A percentile compares a stretch with the other conserved stretches of the same genome.
These are phyloP conservation scores for Notechis scutatus DNA, from an alignment of 2,113 vertebrate species.

Conservation along the genomic window DNA sequence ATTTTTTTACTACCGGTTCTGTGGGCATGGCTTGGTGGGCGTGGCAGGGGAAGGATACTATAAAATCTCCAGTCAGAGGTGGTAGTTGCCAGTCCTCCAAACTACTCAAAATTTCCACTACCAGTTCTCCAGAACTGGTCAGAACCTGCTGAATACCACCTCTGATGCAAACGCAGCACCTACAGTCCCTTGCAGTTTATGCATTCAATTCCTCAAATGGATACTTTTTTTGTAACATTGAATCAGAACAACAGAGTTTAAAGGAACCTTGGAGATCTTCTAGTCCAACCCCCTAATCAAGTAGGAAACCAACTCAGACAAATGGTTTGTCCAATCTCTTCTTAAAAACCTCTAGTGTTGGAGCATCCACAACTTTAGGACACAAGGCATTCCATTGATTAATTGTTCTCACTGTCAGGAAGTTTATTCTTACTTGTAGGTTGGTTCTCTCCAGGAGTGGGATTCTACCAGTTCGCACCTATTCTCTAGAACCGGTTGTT, in stretches of 20 bases:
- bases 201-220: background rate
- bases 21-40: too few relatives aligned
- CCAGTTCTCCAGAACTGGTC: too few relatives aligned
- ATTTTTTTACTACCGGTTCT: too few relatives aligned
- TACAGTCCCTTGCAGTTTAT: background rate
- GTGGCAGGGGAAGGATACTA: too few relatives aligned
- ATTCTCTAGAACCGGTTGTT: too few relatives aligned
- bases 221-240: background rate
- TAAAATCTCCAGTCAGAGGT: too few relatives aligned
- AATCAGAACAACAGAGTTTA: background rate
- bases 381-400: background rate
- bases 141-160: too few relatives aligned
- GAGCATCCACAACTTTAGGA: background rate
- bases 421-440: background rate
- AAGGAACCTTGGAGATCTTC: background rate
- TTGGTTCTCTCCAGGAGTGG: background rate
- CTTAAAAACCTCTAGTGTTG: background rate
- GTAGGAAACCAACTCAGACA: background rate
- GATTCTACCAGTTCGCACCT: too few relatives aligned
- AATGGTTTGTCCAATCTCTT: background rate
- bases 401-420: background rate
- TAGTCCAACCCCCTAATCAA: background rate
- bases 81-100: too few relatives aligned
- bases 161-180: background rate
- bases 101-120: too few relatives aligned